Percentiles rank a stretch among this genome's conserved stretches.
phyloP scores from a whole-genome alignment of 1,140 invertebrate genomes.

The Colletes latitarsis region DNA sequence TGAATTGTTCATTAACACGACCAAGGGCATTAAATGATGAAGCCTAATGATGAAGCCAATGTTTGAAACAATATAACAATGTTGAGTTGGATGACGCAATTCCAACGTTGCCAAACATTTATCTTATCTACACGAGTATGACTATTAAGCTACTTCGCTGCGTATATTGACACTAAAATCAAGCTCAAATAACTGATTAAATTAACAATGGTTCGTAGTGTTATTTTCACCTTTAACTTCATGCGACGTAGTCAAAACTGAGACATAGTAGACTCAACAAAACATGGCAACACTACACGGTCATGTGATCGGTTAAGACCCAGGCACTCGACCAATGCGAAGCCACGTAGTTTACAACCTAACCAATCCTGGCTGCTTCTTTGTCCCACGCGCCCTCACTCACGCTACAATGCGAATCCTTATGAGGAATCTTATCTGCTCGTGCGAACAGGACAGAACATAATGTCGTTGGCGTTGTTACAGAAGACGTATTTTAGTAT shows the following conservation, averaged over 20 bases:
- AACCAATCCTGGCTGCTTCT: not conserved
- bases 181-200: too few species aligned
- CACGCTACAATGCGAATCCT: not conserved
- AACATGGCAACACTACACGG: constrained; percentile 2
- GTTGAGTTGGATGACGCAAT: constrained; percentile 2
- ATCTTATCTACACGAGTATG: not conserved
- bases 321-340: not conserved
- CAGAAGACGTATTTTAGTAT: not conserved
- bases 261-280: not conserved
- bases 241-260: constrained; percentile 14
- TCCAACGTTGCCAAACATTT: constrained; percentile 5
- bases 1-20: too few species aligned
- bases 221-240: not conserved
- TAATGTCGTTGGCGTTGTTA: too few species aligned
- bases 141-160: too few species aligned
- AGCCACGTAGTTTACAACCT: not conserved
- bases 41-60: not conserved
- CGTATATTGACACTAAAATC: too few species aligned
- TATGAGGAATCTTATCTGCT: not conserved
- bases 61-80: too few species aligned
- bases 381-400: too few species aligned
- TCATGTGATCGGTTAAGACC: constrained; percentile 14
- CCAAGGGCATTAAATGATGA: too few species aligned
- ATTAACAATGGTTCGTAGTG: too few species aligned
- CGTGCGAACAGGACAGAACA: too few species aligned